Evolutionary conservation across 2,797 vertebrate species (phyloP).

Genomic region (Pampus argenteus): DNA sequence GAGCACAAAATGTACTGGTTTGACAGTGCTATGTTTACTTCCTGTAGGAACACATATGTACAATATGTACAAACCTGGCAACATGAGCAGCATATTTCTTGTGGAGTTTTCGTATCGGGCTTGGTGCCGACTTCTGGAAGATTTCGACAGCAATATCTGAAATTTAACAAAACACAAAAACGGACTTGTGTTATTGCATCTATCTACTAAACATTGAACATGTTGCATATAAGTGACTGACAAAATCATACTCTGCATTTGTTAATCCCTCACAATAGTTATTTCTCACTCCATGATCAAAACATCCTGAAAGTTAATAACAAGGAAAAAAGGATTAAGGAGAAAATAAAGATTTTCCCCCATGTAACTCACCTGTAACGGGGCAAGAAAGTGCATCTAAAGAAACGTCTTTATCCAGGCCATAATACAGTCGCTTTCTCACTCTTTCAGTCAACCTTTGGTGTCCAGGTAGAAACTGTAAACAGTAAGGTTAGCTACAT

Average conservation of each 20-base stretch:
- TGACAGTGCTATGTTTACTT: rapidly evolving
- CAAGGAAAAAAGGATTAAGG: too few species aligned
- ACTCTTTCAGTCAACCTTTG: slow-evolving; percentile 92
- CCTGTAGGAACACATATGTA: background rate
- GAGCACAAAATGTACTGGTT: background rate
- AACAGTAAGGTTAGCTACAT: background rate
- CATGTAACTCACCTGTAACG: slow-evolving; percentile 87
- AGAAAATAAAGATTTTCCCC: too few species aligned
- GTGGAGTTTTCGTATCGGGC: slow-evolving; percentile 94
- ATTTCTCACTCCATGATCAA: too few species aligned
- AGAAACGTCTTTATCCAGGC: slow-evolving; percentile 90
- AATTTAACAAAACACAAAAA: background rate
- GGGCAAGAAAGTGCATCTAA: slow-evolving; percentile 95
- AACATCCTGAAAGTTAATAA: too few species aligned
- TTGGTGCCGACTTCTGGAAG: slow-evolving; percentile 97
- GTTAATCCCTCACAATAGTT: too few species aligned
- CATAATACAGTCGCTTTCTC: slow-evolving; percentile 94
- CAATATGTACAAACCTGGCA: slow-evolving; percentile 86
- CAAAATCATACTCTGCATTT: too few species aligned
- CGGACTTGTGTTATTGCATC: background rate
- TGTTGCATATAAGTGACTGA: too few species aligned
- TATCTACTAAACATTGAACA: background rate
- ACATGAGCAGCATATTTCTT: slow-evolving; percentile 97
- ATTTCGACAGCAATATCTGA: slow-evolving; percentile 97
- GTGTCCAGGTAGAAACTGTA: slow-evolving; percentile 93